Conservation (phyloP, 2,113 vertebrate genomes). For the Nanger granti region DNA sequence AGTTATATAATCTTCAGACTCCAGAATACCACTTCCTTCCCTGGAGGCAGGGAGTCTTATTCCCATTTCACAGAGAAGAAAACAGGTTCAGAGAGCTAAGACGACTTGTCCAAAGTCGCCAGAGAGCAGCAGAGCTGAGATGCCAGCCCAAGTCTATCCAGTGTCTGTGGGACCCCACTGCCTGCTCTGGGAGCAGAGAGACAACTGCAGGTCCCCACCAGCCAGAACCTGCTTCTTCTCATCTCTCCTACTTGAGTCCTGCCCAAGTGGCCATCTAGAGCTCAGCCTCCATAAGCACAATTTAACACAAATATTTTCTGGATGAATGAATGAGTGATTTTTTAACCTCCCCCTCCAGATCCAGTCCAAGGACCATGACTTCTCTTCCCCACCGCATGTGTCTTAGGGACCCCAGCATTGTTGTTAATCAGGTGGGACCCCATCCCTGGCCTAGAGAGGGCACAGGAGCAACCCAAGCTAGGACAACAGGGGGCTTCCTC, state of each 20-base stretch:
- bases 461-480: neutral
- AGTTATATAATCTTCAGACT: neutral
- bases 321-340: neutral
- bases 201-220: accelerated
- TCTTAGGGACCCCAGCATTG: neutral
- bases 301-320: neutral
- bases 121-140: neutral
- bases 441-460: neutral
- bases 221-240: neutral
- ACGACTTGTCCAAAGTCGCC: neutral
- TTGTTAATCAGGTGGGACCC: neutral
- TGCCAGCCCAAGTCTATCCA: neutral
- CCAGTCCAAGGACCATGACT: neutral
- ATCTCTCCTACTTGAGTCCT: neutral
- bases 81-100: neutral
- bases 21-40: neutral
- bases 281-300: neutral
- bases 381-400: neutral
- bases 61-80: neutral
- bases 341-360: neutral
- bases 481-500: neutral
- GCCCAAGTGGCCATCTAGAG: neutral
- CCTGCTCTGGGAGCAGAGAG: neutral
- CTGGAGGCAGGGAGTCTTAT: neutral
- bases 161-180: neutral